These are phyloP conservation scores for Hylomyscus alleni DNA, from an alignment of 2,797 vertebrate genomes.

Conservation along the genomic window DNA sequence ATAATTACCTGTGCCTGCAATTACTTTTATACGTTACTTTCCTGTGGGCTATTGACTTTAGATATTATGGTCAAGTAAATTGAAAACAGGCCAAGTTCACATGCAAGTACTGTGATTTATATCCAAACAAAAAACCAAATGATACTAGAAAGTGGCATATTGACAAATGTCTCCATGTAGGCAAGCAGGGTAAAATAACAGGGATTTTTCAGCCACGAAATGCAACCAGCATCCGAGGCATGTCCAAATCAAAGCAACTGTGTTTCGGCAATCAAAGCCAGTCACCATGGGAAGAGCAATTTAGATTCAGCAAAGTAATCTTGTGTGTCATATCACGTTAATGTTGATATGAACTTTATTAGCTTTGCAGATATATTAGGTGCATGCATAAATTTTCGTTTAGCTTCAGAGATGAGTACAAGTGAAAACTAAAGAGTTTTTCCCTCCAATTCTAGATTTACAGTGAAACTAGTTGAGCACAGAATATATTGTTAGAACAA, in stretches of 20 bases:
- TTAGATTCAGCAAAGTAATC: slow-evolving; percentile 54
- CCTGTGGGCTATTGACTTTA: background rate
- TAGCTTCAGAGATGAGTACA: slow-evolving; percentile 36
- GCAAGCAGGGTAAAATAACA: background rate
- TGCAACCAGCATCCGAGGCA: background rate
- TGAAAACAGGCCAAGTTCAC: background rate
- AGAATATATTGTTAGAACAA: background rate
- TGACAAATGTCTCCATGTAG: slow-evolving; percentile 9
- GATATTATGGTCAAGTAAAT: slow-evolving; percentile 5
- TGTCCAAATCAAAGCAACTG: slow-evolving; percentile 46
- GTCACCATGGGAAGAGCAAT: slow-evolving; percentile 42
- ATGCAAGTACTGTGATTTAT: background rate
- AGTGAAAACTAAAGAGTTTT: background rate
- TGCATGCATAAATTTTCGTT: slow-evolving; percentile 30
- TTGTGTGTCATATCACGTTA: slow-evolving; percentile 54
- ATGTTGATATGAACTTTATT: slow-evolving; percentile 51
- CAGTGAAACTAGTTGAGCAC: background rate
- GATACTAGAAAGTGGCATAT: background rate
- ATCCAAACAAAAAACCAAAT: slow-evolving; percentile 42
- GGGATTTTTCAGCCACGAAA: slow-evolving; percentile 15
- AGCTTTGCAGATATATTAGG: slow-evolving; percentile 27
- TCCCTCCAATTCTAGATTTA: background rate
- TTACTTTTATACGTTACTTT: slow-evolving; percentile 15
- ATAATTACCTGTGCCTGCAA: background rate
- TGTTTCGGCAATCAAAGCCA: slow-evolving; percentile 29